phyloP scores from a whole-genome alignment of 2,888 invertebrate genomes.

The Pheosia tremula region DNA sequence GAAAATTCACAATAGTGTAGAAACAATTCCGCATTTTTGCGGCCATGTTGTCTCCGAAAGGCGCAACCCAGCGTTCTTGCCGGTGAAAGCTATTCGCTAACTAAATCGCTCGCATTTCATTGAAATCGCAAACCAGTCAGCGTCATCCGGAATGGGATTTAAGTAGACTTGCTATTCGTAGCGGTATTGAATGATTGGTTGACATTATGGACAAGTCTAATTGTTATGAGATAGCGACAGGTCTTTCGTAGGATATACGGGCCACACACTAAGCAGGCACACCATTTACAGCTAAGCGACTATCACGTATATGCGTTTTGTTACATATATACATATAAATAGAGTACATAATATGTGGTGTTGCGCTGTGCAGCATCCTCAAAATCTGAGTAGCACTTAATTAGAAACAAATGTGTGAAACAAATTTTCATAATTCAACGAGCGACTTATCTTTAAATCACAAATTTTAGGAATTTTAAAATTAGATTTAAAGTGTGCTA shows the following conservation, averaged over 20 bases:
- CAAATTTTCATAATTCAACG: too few relatives aligned
- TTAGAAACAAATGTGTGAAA: too few relatives aligned
- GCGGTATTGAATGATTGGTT: not conserved
- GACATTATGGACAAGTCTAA: not conserved
- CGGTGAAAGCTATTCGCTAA: conserved; percentile 37
- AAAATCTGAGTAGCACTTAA: too few relatives aligned
- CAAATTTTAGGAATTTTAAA: too few relatives aligned
- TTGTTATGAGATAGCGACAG: not conserved
- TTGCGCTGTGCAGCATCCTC: too few relatives aligned
- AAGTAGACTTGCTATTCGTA: not conserved
- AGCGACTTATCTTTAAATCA: too few relatives aligned
- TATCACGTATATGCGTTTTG: too few relatives aligned
- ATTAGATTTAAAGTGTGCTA: too few relatives aligned
- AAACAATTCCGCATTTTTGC: conserved; percentile 17
- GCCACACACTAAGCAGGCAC: too few relatives aligned
- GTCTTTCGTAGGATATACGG: not conserved
- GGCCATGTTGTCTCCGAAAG: conserved; percentile 18
- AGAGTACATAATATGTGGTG: too few relatives aligned
- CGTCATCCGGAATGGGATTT: conserved; percentile 20
- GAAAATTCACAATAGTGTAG: conserved; percentile 5
- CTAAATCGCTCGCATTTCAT: conserved; percentile 51
- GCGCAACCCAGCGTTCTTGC: conserved; percentile 17
- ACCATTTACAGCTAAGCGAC: too few relatives aligned
- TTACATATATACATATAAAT: too few relatives aligned
- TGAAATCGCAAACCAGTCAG: conserved; percentile 36